Evolutionary conservation across 1,140 invertebrate species (phyloP), one percentile per base, ranked within the genome.

Genomic region (Drosophila ohnishii): DNA sequence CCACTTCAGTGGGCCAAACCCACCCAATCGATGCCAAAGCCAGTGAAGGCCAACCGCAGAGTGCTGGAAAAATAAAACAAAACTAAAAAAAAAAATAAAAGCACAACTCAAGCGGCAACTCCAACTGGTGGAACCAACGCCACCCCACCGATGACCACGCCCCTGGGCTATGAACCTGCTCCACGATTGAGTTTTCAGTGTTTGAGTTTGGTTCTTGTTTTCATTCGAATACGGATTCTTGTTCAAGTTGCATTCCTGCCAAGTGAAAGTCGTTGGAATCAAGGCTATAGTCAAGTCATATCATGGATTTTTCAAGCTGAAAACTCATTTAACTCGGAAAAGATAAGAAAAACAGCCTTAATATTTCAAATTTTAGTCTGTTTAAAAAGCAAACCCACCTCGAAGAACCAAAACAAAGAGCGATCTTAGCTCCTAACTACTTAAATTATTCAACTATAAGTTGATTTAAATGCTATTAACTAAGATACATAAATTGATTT

Each of bases 221-320:
- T 37, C 57, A 57, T 62, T 80, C 42, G 40, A 45, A 34, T 40
- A 39, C 35, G 40, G 51, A 70, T 71, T 71, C 67, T 70, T 39
- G 67, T 71, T 70, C 67, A 30, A 34, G 45, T 44, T 50, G 63
- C 75, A 82, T 82, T 82, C 80, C 80, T 75, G 70, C 25, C 80
- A 48, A 82, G 80, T 82, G 80, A 82, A 82, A 82, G 80, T 83
- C 70, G 60, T 37, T 19, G 35, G 28, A 58, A 45, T 79, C 79
- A 82, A 83, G 80, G 79, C 79, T 82, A 30, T 51, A 44, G 2
- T 11, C 14, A 14, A 19, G 9, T 39, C 7, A 37, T 7, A 61
- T 28, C 28, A 35, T 0, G 16, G 10, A 19, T 14, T 19, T 19
- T 1, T n/a, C 10, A 25, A 3, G 16, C 1, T 22, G 13, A 5